These are phyloP conservation scores for Nephila pilipes DNA, from an alignment of 1,140 invertebrate genomes.

Conservation along the genomic window DNA sequence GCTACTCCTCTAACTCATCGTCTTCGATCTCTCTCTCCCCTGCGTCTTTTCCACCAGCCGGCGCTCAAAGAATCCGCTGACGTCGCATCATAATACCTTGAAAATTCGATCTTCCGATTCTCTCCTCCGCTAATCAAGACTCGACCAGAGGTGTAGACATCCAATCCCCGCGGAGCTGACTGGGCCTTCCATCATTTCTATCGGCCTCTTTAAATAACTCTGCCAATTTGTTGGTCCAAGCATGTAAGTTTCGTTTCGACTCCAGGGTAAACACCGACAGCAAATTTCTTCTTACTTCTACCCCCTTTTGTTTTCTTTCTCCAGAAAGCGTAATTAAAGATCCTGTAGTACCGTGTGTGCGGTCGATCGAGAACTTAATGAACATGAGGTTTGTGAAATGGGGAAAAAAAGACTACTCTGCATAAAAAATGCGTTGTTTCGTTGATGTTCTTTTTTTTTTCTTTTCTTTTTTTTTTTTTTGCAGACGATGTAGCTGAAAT, in stretches of 20 bases:
- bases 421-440: neutral
- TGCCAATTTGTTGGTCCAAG: slow-evolving; percentile 17
- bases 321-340: neutral
- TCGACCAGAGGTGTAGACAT: slow-evolving; percentile 28
- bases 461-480: neutral
- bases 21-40: neutral
- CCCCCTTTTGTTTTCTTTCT: neutral
- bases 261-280: slow-evolving; percentile 6
- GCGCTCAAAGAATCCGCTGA: slow-evolving; percentile 6
- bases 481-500: neutral
- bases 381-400: neutral
- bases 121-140: slow-evolving; percentile 40
- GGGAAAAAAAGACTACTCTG: neutral
- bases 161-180: slow-evolving; percentile 31
- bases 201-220: slow-evolving; percentile 25
- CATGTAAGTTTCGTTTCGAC: slow-evolving; percentile 15
- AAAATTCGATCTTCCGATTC: slow-evolving; percentile 43
- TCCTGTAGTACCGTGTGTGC: neutral
- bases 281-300: neutral
- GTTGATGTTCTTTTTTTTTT: neutral
- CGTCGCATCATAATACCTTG: slow-evolving; percentile 34
- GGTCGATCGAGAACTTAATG: neutral
- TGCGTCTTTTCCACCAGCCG: slow-evolving; percentile 1
- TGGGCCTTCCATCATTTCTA: neutral
- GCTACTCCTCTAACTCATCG: neutral